Conservation (phyloP, 2,797 vertebrate species). For the Dallia pectoralis region DNA sequence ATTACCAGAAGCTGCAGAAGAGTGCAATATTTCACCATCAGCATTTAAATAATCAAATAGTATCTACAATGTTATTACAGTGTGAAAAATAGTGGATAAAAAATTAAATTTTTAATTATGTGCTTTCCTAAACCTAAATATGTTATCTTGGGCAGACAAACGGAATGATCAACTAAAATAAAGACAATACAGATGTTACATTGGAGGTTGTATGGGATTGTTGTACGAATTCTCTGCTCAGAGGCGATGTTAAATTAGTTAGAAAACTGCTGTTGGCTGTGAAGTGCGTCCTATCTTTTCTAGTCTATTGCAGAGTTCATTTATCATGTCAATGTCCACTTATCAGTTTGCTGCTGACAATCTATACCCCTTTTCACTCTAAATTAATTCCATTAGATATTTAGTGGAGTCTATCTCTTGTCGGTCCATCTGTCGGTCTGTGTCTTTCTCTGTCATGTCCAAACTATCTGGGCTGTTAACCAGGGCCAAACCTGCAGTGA, state of each 20-base stretch:
- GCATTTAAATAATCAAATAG: too few species aligned
- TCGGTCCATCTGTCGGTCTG: slow-evolving; percentile 4
- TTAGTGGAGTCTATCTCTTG: slow-evolving; percentile 35
- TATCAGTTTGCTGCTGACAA: neutral
- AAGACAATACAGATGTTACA: neutral
- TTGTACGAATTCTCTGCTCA: neutral
- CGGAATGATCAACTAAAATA: neutral
- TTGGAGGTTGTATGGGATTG: neutral
- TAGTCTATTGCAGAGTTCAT: slow-evolving; percentile 4
- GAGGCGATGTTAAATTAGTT: neutral
- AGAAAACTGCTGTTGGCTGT: neutral
- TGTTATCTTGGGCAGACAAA: too few species aligned
- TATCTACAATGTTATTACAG: too few species aligned
- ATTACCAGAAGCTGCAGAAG: too few species aligned
- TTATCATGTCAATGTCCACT: slow-evolving; percentile 15
- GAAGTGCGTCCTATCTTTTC: neutral
- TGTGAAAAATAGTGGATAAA: too few species aligned
- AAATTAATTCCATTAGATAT: slow-evolving; percentile 59
- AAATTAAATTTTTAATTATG: too few species aligned
- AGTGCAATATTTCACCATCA: too few species aligned
- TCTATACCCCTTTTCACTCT: slow-evolving; percentile 45
- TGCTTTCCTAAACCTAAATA: too few species aligned
- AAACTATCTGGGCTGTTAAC: slow-evolving; percentile 44
- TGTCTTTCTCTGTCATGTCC: neutral
- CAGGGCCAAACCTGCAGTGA: slow-evolving; percentile 56